Conservation (phyloP, 2,797 vertebrate genomes). For the Muscicapa striata region DNA sequence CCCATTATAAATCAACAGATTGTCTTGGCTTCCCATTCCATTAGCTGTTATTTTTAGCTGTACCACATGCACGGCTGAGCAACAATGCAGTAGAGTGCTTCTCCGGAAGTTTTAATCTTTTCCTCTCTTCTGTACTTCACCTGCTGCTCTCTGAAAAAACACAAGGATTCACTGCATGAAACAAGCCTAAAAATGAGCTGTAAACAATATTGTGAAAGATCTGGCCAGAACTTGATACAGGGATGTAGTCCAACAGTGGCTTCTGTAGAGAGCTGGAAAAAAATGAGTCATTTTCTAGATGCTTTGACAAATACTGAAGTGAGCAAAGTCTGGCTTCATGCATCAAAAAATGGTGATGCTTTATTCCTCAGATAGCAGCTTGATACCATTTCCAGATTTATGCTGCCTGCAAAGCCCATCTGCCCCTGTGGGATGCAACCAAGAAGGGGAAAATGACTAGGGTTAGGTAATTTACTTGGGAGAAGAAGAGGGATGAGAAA, state of each 20-base stretch:
- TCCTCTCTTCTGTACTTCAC: constrained; percentile 5
- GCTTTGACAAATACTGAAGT: constrained; percentile 14
- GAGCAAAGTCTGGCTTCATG: not conserved
- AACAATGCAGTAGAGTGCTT: constrained; percentile 20
- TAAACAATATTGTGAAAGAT: constrained; percentile 23
- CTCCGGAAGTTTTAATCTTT: constrained; percentile 42
- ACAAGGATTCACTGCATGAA: not conserved
- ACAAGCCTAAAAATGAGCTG: not conserved
- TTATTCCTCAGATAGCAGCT: not conserved
- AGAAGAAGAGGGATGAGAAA: not conserved
- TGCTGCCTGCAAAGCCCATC: not conserved
- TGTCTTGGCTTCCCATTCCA: constrained; percentile 42
- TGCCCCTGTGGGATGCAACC: not conserved
- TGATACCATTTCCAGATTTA: not conserved
- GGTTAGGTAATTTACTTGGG: not conserved
- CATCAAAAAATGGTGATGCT: not conserved
- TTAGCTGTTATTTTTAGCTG: constrained; percentile 66
- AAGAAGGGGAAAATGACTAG: not conserved
- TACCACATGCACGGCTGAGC: constrained; percentile 46
- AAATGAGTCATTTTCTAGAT: constrained; percentile 27
- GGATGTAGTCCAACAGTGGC: not conserved
- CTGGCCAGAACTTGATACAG: not conserved
- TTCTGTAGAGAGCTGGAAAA: constrained; percentile 2
- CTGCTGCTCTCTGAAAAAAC: constrained; percentile 32
- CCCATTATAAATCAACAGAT: constrained; percentile 58